Evolutionary conservation across 2,797 vertebrate species (phyloP).

Genomic region (Sebastes hubbsi): DNA sequence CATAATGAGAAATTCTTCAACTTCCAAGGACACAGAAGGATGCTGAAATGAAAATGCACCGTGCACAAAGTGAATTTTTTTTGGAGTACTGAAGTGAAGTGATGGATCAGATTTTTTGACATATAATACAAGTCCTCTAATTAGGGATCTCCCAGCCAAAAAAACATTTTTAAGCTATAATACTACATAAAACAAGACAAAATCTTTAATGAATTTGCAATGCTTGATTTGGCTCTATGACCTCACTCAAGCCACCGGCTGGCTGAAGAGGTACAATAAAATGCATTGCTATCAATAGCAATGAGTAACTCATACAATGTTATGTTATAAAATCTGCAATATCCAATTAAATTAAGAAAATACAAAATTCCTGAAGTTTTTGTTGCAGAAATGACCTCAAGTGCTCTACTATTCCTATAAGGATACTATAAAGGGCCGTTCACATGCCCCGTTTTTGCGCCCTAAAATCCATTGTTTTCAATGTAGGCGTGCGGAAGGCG

Average conservation of each 20-base stretch:
- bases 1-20: neutral
- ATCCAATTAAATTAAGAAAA: neutral
- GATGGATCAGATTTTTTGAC: neutral
- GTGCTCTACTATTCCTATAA: neutral
- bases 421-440: no score
- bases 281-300: neutral
- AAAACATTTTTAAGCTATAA: neutral
- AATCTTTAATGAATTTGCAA: neutral
- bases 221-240: neutral
- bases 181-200: neutral
- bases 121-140: neutral
- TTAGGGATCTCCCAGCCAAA: neutral
- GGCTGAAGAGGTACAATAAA: neutral
- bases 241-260: neutral
- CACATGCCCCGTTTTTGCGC: no score
- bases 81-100: neutral
- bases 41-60: neutral
- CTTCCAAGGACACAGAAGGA: neutral
- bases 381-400: neutral
- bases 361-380: neutral
- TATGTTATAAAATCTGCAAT: neutral
- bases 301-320: neutral
- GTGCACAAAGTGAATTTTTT: neutral
- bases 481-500: rapidly evolving
- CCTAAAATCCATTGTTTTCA: no score